phyloP scores from a whole-genome alignment of 2,888 invertebrate genomes.

The Macrophya annulata region DNA sequence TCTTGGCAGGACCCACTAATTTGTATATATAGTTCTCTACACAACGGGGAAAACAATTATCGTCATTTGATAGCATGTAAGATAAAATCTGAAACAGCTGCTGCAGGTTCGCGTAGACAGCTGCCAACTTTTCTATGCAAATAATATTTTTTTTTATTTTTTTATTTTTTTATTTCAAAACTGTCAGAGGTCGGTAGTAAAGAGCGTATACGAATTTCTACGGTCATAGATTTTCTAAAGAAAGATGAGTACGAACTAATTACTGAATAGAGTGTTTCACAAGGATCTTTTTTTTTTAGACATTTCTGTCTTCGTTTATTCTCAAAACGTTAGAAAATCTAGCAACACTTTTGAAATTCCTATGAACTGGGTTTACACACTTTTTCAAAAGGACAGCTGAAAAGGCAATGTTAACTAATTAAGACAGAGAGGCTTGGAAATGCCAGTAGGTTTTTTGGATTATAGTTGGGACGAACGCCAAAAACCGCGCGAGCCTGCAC shows the following conservation, averaged over 20 bases:
- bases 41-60: not conserved
- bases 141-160: constrained; percentile 25
- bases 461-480: constrained; percentile 24
- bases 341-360: constrained; percentile 2
- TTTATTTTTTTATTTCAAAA: too few relatives aligned
- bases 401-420: constrained; percentile 24
- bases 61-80: constrained; percentile 22
- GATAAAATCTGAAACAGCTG: constrained; percentile 4
- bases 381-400: constrained; percentile 2
- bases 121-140: not conserved
- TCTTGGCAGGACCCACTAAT: constrained; percentile 28
- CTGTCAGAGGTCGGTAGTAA: constrained; percentile 11
- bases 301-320: not conserved
- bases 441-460: not conserved
- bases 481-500: constrained; percentile 7
- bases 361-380: not conserved
- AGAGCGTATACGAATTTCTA: constrained; percentile 9
- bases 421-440: constrained; percentile 23
- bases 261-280: constrained; percentile 3
- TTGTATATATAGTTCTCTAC: not conserved
- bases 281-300: not conserved
- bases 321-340: constrained; percentile 11
- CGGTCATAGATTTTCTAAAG: constrained; percentile 39
- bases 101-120: not conserved
- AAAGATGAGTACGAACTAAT: constrained; percentile 30